These are phyloP conservation scores for Philhelius pedissequus DNA, from an alignment of 2,888 invertebrate genomes.

Conservation along the genomic window DNA sequence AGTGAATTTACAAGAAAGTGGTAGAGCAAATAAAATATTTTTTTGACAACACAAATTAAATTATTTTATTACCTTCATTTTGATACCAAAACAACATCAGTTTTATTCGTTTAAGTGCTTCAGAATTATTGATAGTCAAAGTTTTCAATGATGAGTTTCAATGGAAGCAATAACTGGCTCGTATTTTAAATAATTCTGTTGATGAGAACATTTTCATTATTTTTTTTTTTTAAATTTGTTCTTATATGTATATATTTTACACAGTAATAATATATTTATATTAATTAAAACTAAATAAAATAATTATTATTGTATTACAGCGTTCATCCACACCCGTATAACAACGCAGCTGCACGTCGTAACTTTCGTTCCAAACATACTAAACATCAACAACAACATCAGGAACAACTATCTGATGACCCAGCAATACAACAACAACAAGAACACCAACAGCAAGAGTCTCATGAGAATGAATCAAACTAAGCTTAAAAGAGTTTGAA, in stretches of 20 bases:
- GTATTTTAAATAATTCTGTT: too few relatives aligned
- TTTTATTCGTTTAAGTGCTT: too few relatives aligned
- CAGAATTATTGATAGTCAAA: too few relatives aligned
- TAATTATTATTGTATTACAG: constrained; percentile 70
- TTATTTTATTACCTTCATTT: too few relatives aligned
- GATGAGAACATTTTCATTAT: neutral
- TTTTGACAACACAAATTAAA: too few relatives aligned
- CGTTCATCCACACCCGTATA: constrained; percentile 79
- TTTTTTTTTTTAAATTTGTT: neutral
- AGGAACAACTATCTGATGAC: constrained; percentile 12
- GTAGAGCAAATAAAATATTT: too few relatives aligned
- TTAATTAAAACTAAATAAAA: neutral
- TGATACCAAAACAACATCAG: too few relatives aligned
- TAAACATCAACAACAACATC: constrained; percentile 70
- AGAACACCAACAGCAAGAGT: constrained; percentile 26
- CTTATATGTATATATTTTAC: too few relatives aligned
- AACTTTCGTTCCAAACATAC: constrained; percentile 75
- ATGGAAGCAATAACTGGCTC: too few relatives aligned
- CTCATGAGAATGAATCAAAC: constrained; percentile 35
- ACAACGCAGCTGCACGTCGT: constrained; percentile 75
- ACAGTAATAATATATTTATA: neutral
- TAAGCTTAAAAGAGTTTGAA: constrained; percentile 35
- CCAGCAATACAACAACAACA: neutral
- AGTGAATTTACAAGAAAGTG: too few relatives aligned
- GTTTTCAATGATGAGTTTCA: too few relatives aligned